phyloP scores from a whole-genome alignment of 2,113 vertebrate genomes.

The Podilymbus podiceps region DNA sequence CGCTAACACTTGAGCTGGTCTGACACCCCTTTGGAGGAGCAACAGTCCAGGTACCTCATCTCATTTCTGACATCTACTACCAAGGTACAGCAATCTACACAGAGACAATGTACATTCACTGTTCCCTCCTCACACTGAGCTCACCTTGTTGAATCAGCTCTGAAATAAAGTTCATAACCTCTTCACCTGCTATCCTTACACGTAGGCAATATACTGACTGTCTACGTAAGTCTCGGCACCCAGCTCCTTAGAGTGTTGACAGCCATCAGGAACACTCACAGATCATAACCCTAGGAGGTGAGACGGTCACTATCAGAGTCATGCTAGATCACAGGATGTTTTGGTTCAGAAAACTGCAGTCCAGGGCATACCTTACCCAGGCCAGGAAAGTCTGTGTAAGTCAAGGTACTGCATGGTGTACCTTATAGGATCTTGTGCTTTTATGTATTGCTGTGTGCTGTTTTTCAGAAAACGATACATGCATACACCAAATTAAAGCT shows the following conservation, averaged over 20 bases:
- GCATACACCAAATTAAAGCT: neutral
- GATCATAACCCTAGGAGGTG: neutral
- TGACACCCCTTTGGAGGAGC: neutral
- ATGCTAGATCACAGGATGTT: neutral
- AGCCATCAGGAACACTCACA: neutral
- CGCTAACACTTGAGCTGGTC: neutral
- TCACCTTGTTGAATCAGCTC: neutral
- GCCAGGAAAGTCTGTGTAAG: neutral
- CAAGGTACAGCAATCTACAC: rapidly evolving
- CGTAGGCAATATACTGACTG: rapidly evolving
- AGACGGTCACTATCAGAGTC: neutral
- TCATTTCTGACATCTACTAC: neutral
- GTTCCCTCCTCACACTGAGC: rapidly evolving
- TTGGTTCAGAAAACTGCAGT: neutral
- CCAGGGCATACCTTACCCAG: neutral
- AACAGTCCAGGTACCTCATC: neutral
- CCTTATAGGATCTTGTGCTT: neutral
- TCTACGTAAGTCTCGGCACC: rapidly evolving
- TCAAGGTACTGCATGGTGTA: neutral
- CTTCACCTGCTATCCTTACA: neutral
- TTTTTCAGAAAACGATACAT: neutral
- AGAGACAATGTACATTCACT: rapidly evolving
- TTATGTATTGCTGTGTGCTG: neutral
- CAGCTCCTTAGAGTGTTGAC: neutral
- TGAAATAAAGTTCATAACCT: neutral